Conservation (phyloP, 2,113 vertebrate genomes). For the Megalops atlanticus region DNA sequence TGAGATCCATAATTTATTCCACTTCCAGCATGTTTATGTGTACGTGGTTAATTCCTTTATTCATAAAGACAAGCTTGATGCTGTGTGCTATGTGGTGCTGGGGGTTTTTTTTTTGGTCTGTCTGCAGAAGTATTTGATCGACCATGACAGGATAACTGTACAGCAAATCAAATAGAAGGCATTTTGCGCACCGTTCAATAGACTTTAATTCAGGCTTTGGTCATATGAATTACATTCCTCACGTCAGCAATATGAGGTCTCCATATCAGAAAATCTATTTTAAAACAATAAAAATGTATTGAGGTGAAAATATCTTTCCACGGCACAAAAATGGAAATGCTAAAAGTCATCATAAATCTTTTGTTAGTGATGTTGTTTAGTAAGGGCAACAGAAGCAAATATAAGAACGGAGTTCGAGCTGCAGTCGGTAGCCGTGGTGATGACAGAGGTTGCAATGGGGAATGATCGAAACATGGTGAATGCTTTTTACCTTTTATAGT, state of each 20-base stretch:
- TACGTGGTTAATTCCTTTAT: slow-evolving; percentile 60
- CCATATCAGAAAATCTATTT: slow-evolving; percentile 27
- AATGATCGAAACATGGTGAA: neutral
- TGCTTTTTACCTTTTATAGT: no score
- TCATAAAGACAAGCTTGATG: slow-evolving; percentile 45
- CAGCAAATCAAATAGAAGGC: slow-evolving; percentile 36
- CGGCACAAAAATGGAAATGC: slow-evolving; percentile 17
- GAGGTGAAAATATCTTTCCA: slow-evolving; percentile 33
- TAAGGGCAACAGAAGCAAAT: neutral
- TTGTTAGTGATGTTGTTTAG: neutral
- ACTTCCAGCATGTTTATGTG: slow-evolving; percentile 56
- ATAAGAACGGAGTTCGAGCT: neutral
- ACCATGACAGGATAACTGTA: slow-evolving; percentile 51
- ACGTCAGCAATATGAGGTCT: slow-evolving; percentile 22
- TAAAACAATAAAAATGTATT: slow-evolving; percentile 35
- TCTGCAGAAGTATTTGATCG: slow-evolving; percentile 55
- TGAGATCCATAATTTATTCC: slow-evolving; percentile 51
- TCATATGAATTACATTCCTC: slow-evolving; percentile 4
- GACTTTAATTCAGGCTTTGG: slow-evolving; percentile 27
- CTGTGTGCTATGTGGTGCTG: slow-evolving; percentile 48
- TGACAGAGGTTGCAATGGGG: neutral
- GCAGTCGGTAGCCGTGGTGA: neutral
- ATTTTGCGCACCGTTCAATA: slow-evolving; percentile 19
- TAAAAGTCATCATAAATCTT: slow-evolving; percentile 29
- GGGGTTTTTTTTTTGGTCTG: slow-evolving; percentile 53